Percentiles rank a stretch among this genome's conserved stretches.
Evolutionary conservation across 2,113 vertebrate genomes (phyloP).

Genomic region (Eolophus roseicapilla): DNA sequence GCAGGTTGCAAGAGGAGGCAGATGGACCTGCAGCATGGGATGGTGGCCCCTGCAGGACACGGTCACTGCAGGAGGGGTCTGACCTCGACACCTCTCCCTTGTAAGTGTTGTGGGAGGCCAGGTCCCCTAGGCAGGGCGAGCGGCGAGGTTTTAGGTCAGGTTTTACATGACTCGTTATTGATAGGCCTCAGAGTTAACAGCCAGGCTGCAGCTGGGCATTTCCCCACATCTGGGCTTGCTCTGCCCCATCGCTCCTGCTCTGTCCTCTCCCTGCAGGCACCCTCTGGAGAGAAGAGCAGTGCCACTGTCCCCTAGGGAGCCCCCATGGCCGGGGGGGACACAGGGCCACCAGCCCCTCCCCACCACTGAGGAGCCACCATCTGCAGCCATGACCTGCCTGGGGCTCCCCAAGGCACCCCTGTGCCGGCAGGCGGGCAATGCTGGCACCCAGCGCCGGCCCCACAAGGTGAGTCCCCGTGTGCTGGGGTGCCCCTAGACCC

Average conservation of each 20-base stretch:
- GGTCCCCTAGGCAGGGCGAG: accelerated
- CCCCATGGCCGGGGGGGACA: accelerated
- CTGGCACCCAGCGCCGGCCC: not conserved
- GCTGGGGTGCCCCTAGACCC: not conserved
- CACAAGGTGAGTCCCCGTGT: constrained; percentile 32
- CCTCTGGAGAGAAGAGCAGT: accelerated
- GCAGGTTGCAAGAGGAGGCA: not conserved
- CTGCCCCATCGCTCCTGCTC: not conserved
- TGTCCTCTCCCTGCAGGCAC: not conserved
- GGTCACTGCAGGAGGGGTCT: not conserved
- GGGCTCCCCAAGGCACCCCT: not conserved
- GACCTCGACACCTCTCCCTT: not conserved
- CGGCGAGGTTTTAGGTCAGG: not conserved
- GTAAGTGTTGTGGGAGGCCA: constrained; percentile 62
- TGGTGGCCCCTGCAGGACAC: not conserved
- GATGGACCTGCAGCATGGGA: not conserved
- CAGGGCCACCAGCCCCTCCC: not conserved
- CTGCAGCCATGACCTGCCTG: not conserved
- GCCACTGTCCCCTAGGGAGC: accelerated
- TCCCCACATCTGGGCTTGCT: accelerated
- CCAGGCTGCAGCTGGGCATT: not conserved
- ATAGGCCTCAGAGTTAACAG: not conserved
- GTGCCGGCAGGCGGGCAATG: constrained; percentile 40
- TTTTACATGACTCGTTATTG: not conserved
- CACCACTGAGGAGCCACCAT: not conserved